These are phyloP conservation scores for Quiscalus mexicanus DNA, from an alignment of 2,113 vertebrate genomes.

Conservation along the genomic window DNA sequence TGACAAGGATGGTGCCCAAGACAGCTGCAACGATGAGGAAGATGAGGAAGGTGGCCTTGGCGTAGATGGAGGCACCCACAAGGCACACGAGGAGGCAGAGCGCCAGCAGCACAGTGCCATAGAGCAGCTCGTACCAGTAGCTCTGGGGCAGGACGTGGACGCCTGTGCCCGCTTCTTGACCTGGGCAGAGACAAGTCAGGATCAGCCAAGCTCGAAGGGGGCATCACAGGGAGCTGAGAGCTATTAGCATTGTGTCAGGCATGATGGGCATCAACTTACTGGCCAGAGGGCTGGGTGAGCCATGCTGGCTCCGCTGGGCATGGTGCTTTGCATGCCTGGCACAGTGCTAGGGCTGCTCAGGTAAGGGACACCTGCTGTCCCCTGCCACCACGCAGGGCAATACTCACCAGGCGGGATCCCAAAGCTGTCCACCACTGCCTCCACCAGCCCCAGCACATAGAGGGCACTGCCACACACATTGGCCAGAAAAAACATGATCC, in stretches of 20 bases:
- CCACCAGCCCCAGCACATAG: conserved; percentile 87
- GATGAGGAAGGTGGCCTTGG: conserved; percentile 90
- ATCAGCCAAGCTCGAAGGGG: rapidly evolving
- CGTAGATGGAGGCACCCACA: conserved; percentile 88
- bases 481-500: conserved; percentile 93
- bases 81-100: conserved; percentile 88
- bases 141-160: conserved; percentile 78
- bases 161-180: not conserved
- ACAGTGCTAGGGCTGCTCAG: rapidly evolving
- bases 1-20: conserved; percentile 83
- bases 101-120: conserved; percentile 78
- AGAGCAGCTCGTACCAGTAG: conserved; percentile 90
- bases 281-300: not conserved
- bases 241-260: rapidly evolving
- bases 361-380: not conserved
- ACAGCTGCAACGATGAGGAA: conserved; percentile 86
- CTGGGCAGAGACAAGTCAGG: conserved; percentile 10
- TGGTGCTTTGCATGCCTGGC: not conserved
- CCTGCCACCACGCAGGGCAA: rapidly evolving
- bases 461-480: conserved; percentile 90
- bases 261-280: not conserved
- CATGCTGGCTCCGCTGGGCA: rapidly evolving
- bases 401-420: conserved; percentile 79
- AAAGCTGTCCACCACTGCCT: conserved; percentile 84
- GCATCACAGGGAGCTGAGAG: not conserved